Conservation (phyloP, 2,113 vertebrate species). For the Strigops habroptila region DNA sequence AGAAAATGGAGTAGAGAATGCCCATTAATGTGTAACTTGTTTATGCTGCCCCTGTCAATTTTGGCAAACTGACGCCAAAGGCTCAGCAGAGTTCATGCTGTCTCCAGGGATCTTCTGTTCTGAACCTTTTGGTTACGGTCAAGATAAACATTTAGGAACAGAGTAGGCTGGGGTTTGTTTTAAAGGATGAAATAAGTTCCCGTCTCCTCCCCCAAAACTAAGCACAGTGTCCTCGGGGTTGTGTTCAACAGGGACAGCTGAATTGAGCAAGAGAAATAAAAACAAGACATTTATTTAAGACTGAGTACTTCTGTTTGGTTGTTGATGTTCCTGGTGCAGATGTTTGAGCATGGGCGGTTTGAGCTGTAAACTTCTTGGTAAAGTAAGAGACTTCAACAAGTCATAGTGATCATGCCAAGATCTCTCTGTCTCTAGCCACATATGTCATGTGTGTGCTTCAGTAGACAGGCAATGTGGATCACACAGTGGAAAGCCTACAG, state of each 20-base stretch:
- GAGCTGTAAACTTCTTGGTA: background rate
- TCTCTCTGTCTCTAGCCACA: fast-evolving
- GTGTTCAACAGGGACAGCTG: background rate
- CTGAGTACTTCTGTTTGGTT: too few species aligned
- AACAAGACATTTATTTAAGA: background rate
- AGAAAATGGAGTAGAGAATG: background rate
- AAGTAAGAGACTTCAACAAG: background rate
- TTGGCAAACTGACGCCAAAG: fast-evolving
- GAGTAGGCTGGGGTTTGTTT: background rate
- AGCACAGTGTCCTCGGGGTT: fast-evolving
- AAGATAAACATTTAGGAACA: background rate
- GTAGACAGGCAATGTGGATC: fast-evolving
- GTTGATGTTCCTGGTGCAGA: background rate
- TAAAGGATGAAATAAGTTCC: background rate
- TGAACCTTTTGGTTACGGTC: background rate
- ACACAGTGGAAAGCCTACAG: fast-evolving
- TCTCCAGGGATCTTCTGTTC: background rate
- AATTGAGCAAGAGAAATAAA: background rate
- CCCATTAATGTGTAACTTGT: too few species aligned
- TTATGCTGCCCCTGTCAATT: background rate
- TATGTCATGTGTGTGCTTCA: fast-evolving
- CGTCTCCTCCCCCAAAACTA: background rate
- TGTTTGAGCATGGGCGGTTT: background rate
- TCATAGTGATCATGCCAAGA: too few species aligned
- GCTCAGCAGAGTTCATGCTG: background rate